Evolutionary conservation across 2,113 vertebrate species (phyloP).

Genomic region (Oxyruncus cristatus): DNA sequence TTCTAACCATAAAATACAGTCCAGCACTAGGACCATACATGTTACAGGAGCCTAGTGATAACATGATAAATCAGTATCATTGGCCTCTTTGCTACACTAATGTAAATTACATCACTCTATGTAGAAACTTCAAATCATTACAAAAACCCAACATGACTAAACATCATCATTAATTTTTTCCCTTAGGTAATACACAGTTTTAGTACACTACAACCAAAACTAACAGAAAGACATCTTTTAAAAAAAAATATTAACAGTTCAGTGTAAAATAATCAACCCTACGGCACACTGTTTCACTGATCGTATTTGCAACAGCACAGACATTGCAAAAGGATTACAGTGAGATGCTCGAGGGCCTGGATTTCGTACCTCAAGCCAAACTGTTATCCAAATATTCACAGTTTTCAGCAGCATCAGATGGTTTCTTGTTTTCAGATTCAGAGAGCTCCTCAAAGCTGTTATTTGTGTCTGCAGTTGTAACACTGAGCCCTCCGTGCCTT

Average conservation of each 20-base stretch:
- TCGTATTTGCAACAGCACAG: background rate
- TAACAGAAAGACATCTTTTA: constrained; percentile 25
- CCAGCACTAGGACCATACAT: background rate
- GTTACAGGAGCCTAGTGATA: background rate
- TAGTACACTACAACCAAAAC: background rate
- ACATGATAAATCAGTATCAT: background rate
- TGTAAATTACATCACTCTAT: background rate
- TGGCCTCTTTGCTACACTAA: background rate
- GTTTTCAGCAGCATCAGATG: background rate
- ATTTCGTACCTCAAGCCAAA: constrained; percentile 57
- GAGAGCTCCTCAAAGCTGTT: background rate
- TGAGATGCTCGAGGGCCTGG: background rate
- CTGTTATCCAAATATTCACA: constrained; percentile 8
- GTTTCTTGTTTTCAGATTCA: background rate
- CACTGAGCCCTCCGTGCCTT: background rate
- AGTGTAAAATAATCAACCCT: background rate
- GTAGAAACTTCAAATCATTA: background rate
- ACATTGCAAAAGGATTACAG: constrained; percentile 5
- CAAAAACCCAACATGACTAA: background rate
- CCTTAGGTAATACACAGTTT: background rate
- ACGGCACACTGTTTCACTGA: background rate
- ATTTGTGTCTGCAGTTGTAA: background rate
- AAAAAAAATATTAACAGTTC: constrained; percentile 25
- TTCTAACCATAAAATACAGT: background rate
- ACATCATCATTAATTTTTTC: background rate